Evolutionary conservation across 2,888 invertebrate genomes (phyloP).

Genomic region (Synergus laeviventris): DNA sequence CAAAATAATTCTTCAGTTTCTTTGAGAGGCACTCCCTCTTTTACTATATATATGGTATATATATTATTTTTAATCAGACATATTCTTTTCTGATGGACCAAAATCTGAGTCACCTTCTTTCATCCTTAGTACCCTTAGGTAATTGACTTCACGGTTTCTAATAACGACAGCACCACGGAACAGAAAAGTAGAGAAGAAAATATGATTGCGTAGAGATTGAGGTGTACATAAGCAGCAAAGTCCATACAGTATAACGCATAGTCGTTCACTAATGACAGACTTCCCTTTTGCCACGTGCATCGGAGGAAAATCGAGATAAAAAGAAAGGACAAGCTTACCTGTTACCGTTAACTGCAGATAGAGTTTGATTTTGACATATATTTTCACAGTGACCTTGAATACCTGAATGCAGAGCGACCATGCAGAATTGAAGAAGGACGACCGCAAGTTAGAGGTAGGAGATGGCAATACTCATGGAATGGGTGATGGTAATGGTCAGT

Average conservation of each 20-base stretch:
- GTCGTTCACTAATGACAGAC: constrained; percentile 11
- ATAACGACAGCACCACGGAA: neutral
- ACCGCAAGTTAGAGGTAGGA: constrained; percentile 50
- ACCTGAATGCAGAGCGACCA: constrained; percentile 60
- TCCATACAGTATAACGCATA: neutral
- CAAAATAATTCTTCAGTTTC: no score
- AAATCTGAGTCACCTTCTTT: neutral
- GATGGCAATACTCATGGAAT: constrained; percentile 49
- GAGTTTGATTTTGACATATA: constrained; percentile 64
- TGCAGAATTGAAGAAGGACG: constrained; percentile 61
- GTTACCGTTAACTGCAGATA: constrained; percentile 47
- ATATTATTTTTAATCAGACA: no score
- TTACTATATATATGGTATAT: no score
- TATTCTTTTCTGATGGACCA: no score
- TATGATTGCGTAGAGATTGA: neutral
- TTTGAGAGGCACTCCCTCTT: no score
- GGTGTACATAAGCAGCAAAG: neutral
- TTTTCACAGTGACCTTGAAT: constrained; percentile 69
- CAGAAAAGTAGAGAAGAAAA: neutral
- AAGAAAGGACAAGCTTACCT: constrained; percentile 34
- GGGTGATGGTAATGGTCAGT: constrained; percentile 61
- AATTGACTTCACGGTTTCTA: neutral
- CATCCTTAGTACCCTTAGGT: neutral
- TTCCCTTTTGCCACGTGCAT: constrained; percentile 37
- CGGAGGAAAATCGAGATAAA: constrained; percentile 37